Conservation (phyloP, 2,888 invertebrate genomes). For the Dryomyza anilis region DNA sequence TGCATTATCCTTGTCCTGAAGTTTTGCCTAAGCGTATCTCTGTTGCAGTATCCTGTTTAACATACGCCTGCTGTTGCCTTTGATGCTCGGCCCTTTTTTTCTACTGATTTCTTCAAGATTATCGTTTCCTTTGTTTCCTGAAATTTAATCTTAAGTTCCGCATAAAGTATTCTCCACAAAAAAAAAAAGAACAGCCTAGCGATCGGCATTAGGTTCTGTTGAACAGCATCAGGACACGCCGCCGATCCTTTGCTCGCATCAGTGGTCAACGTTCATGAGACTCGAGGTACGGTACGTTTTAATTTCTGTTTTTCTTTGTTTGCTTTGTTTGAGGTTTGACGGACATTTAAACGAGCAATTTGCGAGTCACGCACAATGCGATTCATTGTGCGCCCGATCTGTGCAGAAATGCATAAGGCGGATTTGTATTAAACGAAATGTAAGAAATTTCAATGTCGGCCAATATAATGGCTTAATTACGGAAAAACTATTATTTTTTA, state of each 20-base stretch:
- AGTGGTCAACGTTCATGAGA: not conserved
- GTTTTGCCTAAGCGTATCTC: constrained; percentile 17
- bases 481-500: too few species aligned
- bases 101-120: not conserved
- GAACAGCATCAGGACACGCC: too few species aligned
- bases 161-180: not conserved
- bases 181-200: not conserved
- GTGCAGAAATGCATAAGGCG: too few species aligned
- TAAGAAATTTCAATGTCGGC: not conserved
- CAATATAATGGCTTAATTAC: not conserved
- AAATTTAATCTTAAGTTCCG: constrained; percentile 7
- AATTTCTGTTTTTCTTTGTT: not conserved
- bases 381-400: not conserved
- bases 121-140: not conserved
- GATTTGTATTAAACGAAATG: too few species aligned
- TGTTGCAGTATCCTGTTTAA: constrained; percentile 14
- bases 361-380: not conserved
- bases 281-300: too few species aligned
- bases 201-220: not conserved
- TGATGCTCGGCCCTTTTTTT: not conserved
- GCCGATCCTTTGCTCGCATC: not conserved
- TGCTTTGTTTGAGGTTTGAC: constrained; percentile 2
- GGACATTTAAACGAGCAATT: not conserved
- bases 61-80: constrained; percentile 10
- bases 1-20: not conserved